Conservation (phyloP, 2,113 vertebrate species). For the Prunella fulvescens region DNA sequence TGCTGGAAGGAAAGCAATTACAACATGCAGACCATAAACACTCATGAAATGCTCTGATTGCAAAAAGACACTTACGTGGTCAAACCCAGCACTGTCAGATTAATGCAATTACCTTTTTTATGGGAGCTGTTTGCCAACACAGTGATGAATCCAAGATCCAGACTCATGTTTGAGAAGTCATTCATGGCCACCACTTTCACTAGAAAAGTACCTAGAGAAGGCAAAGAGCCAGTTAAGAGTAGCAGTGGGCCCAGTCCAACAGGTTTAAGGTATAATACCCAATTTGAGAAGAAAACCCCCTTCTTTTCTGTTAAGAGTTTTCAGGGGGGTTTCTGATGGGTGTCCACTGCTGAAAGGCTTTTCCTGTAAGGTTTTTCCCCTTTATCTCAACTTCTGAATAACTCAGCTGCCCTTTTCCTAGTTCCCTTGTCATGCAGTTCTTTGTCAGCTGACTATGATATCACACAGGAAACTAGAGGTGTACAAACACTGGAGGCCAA, state of each 20-base stretch:
- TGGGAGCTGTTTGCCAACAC: conserved; percentile 58
- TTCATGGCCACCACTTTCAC: conserved; percentile 79
- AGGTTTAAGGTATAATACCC: not conserved
- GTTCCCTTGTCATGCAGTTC: not conserved
- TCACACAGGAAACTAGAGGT: not conserved
- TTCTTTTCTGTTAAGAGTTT: not conserved
- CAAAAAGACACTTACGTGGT: not conserved
- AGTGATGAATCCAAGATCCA: conserved; percentile 78
- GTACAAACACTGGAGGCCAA: not conserved
- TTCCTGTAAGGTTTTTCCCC: not conserved
- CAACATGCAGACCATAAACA: not conserved
- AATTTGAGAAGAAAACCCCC: not conserved
- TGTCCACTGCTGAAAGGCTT: not conserved
- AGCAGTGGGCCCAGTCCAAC: not conserved
- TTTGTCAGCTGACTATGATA: not conserved
- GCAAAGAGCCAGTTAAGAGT: not conserved
- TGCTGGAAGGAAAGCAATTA: conserved; percentile 1
- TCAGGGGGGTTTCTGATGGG: not conserved
- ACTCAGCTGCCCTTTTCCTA: not conserved
- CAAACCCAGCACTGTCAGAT: not conserved
- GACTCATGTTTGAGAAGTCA: conserved; percentile 73
- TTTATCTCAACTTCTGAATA: not conserved
- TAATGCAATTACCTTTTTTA: conserved; percentile 7
- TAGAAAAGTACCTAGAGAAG: conserved; percentile 72
- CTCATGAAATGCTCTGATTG: not conserved